Conservation (phyloP, 2,113 vertebrate genomes). For the Aegotheles bennettii region DNA sequence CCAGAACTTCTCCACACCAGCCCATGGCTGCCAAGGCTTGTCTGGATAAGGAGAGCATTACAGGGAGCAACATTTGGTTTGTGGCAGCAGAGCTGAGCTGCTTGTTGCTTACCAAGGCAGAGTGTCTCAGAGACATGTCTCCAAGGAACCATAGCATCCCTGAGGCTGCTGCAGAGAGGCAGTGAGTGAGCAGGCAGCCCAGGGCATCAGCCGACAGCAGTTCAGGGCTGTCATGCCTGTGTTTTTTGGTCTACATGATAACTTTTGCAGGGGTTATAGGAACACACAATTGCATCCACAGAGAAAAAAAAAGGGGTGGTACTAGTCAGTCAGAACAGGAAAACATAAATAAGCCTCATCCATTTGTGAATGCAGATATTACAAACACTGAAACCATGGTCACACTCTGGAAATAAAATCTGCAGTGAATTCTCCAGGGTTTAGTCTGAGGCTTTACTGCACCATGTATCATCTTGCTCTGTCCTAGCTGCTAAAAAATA, state of each 20-base stretch:
- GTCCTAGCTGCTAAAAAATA: not conserved
- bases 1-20: not conserved
- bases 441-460: not conserved
- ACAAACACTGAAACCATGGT: not conserved
- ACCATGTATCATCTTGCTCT: not conserved
- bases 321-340: not conserved
- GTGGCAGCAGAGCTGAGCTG: not conserved
- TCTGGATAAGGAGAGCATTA: not conserved
- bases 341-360: constrained; percentile 31
- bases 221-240: not conserved
- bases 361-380: not conserved
- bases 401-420: not conserved
- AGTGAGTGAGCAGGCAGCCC: not conserved
- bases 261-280: not conserved
- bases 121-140: not conserved
- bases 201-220: rapidly evolving
- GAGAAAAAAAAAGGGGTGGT: not conserved
- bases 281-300: not conserved
- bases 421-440: constrained; percentile 17
- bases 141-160: not conserved
- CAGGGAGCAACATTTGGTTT: not conserved
- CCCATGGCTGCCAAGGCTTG: not conserved
- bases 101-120: rapidly evolving
- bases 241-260: not conserved
- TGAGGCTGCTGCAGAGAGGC: constrained; percentile 18